A percentile compares a stretch with the other conserved stretches of the same genome.
Conservation (phyloP, 2,888 invertebrate genomes). For the Cyclophora albipunctata region DNA sequence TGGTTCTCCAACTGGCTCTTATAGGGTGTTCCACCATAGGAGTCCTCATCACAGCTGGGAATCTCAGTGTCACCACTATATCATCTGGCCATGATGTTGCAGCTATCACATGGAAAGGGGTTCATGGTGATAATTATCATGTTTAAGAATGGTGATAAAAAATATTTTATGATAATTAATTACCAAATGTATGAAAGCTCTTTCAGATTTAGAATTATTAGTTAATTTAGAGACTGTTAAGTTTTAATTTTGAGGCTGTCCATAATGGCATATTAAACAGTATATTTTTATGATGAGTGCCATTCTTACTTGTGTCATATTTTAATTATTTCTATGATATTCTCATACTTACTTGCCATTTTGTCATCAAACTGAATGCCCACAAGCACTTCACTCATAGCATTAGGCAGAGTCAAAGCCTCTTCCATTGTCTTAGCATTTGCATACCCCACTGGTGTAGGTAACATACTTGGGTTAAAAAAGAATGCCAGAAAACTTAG, state of each 20-base stretch:
- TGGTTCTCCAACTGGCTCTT: constrained; percentile 80
- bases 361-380: constrained; percentile 63
- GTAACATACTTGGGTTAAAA: constrained; percentile 51
- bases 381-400: constrained; percentile 59
- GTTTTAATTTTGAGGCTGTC: too few species aligned
- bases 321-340: not conserved
- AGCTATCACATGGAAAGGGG: constrained; percentile 24
- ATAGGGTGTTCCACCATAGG: constrained; percentile 57
- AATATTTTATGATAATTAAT: too few species aligned
- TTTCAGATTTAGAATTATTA: too few species aligned
- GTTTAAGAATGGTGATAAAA: too few species aligned
- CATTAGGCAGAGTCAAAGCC: constrained; percentile 56
- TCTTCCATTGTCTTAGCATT: constrained; percentile 50
- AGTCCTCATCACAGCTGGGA: constrained; percentile 79
- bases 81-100: constrained; percentile 66
- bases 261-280: too few species aligned
- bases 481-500: constrained; percentile 50
- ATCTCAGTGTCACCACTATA: constrained; percentile 74
- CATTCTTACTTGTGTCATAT: too few species aligned
- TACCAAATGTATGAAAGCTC: too few species aligned
- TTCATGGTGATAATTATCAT: not conserved
- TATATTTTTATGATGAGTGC: too few species aligned
- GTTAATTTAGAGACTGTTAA: too few species aligned
- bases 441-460: constrained; percentile 56
- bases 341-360: constrained; percentile 55